These are phyloP conservation scores for Autographa gamma DNA, from an alignment of 2,888 invertebrate genomes.

Conservation along the genomic window DNA sequence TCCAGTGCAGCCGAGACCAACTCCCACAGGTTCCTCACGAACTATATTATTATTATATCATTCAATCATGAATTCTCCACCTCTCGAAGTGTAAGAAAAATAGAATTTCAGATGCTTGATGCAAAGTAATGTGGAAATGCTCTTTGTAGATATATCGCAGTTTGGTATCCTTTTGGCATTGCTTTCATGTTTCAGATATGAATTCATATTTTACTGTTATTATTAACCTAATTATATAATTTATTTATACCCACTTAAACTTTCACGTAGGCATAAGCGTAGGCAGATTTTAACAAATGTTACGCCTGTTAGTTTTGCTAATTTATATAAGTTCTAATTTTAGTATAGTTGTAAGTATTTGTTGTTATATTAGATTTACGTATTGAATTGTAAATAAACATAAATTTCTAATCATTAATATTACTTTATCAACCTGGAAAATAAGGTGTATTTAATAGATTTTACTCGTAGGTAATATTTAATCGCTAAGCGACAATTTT, in stretches of 20 bases:
- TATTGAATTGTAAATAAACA: no score
- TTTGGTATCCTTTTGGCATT: background rate
- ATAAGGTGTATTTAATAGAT: background rate
- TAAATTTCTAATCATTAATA: no score
- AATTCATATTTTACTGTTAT: background rate
- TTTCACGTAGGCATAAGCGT: no score
- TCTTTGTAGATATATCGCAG: background rate
- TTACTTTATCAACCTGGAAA: no score
- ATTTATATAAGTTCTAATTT: no score
- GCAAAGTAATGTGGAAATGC: slow-evolving; percentile 1
- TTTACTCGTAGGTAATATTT: background rate
- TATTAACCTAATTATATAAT: background rate
- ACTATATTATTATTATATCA: slow-evolving; percentile 47
- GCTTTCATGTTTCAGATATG: background rate
- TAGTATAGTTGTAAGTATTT: no score
- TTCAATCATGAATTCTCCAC: slow-evolving; percentile 43
- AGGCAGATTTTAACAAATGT: no score
- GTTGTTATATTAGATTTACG: no score
- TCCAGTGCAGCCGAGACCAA: slow-evolving; percentile 25
- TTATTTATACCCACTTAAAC: background rate
- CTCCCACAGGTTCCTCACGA: slow-evolving; percentile 45
- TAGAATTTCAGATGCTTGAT: slow-evolving; percentile 12
- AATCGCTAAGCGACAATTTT: background rate
- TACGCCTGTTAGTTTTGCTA: no score
- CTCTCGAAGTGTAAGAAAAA: slow-evolving; percentile 30